Percentiles rank a stretch among this genome's conserved stretches.
phyloP scores from a whole-genome alignment of 2,113 vertebrate genomes.

The Cebus imitator region DNA sequence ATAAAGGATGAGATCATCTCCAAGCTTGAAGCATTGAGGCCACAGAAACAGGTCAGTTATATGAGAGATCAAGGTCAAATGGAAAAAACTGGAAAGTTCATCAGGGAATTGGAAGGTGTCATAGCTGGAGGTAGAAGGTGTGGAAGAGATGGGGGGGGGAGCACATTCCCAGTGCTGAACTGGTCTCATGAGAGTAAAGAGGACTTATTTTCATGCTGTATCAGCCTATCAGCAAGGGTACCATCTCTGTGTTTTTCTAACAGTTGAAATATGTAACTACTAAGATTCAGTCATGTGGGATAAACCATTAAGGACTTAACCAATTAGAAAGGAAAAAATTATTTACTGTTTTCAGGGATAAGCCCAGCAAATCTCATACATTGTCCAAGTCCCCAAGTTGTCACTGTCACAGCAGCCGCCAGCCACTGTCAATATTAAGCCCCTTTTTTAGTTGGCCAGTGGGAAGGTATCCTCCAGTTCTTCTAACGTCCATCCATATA shows the following conservation, averaged over 20 bases:
- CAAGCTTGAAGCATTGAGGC: not conserved
- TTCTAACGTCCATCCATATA: not conserved
- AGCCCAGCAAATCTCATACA: not conserved
- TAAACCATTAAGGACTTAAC: not conserved
- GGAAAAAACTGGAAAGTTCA: not conserved
- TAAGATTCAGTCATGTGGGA: not conserved
- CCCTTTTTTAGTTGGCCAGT: not conserved
- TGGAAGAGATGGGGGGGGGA: not conserved
- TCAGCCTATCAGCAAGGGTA: not conserved
- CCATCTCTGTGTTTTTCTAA: conserved; percentile 1
- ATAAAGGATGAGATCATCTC: not conserved
- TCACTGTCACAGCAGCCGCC: not conserved
- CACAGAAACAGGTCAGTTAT: not conserved
- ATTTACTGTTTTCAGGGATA: not conserved
- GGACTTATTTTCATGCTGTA: not conserved
- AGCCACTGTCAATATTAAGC: not conserved
- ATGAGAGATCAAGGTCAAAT: not conserved
- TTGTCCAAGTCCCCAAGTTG: not conserved
- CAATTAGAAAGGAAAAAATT: not conserved
- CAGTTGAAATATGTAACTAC: not conserved
- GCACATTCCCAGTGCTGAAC: not conserved
- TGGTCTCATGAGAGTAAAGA: not conserved
- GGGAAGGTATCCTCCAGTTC: not conserved
- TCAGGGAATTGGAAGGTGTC: not conserved
- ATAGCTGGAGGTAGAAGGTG: not conserved